Percentiles rank a stretch among this genome's conserved stretches.
phyloP scores from a whole-genome alignment of 2,797 vertebrate genomes.

The Onychomys arenicola region DNA sequence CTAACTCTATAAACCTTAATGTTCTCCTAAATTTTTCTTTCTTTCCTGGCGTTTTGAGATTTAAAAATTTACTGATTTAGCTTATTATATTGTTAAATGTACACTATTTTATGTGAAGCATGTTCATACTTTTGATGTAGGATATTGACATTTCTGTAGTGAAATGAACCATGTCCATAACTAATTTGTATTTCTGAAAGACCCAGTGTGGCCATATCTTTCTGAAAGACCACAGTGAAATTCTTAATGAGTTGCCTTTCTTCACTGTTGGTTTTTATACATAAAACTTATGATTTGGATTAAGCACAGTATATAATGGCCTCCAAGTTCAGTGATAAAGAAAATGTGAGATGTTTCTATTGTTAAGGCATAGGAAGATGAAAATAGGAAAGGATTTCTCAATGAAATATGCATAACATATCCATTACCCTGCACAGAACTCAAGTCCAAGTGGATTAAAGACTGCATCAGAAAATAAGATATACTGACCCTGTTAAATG shows the following conservation, averaged over 20 bases:
- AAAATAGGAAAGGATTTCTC: slow-evolving; percentile 1
- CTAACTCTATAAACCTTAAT: neutral
- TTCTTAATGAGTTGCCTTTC: neutral
- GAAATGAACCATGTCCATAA: neutral
- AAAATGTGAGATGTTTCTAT: neutral
- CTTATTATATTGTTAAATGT: neutral
- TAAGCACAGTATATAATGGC: neutral
- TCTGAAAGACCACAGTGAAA: neutral
- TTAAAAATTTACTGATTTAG: neutral
- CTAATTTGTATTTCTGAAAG: neutral
- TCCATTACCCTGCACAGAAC: neutral
- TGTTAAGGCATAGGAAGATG: neutral
- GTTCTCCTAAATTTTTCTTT: neutral
- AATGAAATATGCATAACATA: neutral
- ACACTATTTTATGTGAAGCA: neutral
- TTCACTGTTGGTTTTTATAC: neutral
- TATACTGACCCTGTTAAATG: neutral
- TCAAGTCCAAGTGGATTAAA: neutral
- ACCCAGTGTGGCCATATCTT: neutral
- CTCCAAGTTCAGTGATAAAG: neutral
- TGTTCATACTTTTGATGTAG: neutral
- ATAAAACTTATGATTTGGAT: neutral
- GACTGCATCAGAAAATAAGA: neutral
- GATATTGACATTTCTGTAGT: neutral
- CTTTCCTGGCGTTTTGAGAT: neutral